Conservation (phyloP, 2,797 vertebrate genomes). For the Bradypus variegatus region DNA sequence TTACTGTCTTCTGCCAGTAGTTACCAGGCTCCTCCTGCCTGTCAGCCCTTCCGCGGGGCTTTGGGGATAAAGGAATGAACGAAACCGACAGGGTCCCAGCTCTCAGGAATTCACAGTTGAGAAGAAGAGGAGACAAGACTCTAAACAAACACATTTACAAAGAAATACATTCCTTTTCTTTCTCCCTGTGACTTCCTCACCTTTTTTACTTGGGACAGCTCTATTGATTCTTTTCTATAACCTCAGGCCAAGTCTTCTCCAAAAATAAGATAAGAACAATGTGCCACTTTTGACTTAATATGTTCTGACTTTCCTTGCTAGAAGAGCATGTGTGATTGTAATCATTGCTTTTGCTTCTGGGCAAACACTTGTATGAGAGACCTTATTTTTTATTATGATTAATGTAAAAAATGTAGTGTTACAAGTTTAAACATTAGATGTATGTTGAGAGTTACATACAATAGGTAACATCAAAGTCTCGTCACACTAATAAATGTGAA, state of each 20-base stretch:
- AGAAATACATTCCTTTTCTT: not conserved
- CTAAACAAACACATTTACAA: not conserved
- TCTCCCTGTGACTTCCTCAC: not conserved
- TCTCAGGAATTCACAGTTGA: not conserved
- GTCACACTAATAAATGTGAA: rapidly evolving
- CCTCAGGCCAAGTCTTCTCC: not conserved
- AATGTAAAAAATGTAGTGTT: not conserved
- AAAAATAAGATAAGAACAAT: not conserved
- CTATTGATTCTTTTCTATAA: not conserved
- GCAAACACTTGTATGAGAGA: not conserved
- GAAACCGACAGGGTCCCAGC: not conserved
- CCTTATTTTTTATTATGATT: not conserved
- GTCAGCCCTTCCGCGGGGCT: not conserved
- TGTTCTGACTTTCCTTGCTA: not conserved
- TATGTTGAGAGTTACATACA: rapidly evolving
- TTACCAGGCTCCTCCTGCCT: not conserved
- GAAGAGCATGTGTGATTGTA: rapidly evolving
- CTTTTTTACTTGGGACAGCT: not conserved
- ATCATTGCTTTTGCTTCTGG: not conserved
- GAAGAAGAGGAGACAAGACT: not conserved
- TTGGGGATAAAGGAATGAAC: not conserved
- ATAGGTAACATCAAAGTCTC: not conserved
- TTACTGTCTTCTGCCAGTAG: not conserved
- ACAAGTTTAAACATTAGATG: not conserved
- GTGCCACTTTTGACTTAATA: not conserved